These are phyloP conservation scores for Acipenser ruthenus DNA, from an alignment of 2,797 vertebrate genomes.

Conservation along the genomic window DNA sequence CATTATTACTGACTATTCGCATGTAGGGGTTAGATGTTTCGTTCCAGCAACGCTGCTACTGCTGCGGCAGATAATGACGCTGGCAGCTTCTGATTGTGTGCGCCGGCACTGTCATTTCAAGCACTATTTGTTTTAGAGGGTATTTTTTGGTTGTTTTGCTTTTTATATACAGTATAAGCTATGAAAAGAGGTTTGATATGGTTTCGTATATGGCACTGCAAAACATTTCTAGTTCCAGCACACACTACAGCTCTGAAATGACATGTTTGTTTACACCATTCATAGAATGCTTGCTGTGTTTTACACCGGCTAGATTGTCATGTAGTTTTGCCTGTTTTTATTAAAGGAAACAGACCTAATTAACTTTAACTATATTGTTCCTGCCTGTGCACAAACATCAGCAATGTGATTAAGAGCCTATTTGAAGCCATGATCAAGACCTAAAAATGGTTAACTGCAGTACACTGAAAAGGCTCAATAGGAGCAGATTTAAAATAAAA, in stretches of 20 bases:
- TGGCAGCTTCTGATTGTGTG: neutral
- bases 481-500: neutral
- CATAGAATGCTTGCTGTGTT: too few species aligned
- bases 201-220: conserved; percentile 11
- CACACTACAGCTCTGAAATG: too few species aligned
- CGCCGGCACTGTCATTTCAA: neutral
- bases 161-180: too few species aligned
- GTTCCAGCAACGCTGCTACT: conserved; percentile 15
- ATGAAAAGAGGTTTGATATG: too few species aligned
- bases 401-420: neutral
- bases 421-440: neutral
- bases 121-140: neutral
- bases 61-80: conserved; percentile 9
- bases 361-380: too few species aligned
- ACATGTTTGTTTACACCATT: too few species aligned
- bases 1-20: conserved; percentile 6
- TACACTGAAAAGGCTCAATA: too few species aligned
- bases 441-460: too few species aligned
- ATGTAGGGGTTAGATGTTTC: conserved; percentile 14
- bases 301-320: too few species aligned
- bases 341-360: too few species aligned
- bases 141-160: too few species aligned
- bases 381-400: neutral
- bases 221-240: conserved; percentile 5
- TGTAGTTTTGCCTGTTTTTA: too few species aligned